Evolutionary conservation across 2,888 invertebrate genomes (phyloP), one percentile per base, ranked within the genome.

Genomic region (Phymatocera aterrima): DNA sequence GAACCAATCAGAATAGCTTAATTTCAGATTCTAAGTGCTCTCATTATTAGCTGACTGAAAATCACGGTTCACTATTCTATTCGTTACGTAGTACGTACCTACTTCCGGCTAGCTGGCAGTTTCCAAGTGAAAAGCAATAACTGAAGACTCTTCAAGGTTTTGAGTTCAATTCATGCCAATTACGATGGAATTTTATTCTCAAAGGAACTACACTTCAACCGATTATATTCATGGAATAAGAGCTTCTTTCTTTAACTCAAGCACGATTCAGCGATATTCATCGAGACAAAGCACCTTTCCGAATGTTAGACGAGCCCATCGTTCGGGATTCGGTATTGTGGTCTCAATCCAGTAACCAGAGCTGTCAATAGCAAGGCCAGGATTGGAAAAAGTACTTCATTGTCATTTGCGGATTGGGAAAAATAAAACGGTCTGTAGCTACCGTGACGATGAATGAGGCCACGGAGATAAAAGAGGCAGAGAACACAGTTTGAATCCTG

Each of bases 311-410:
- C 31, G 28, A 48, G 34, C 34, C 48, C 51, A 51, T 72, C 34
- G 72, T 31, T 51, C 51, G 18, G 21, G 3, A 10, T 37, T 18
- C 40, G 3, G 18, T 72, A 28, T 40, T 75, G 24, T 28, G 21
- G 24, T 75, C 46, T 37, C 40, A 57, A 75, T 57, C 24, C 40
- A 75, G 75, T 37, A 28, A 24, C 31, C 43, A 40, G 24, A 28
- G 57, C 57, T 57, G 57, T 28, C 40, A 40, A 57, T 75, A 75
- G 21, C 75, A 75, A 75, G 75, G 75, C 40, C n/a, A 37, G 18
- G 40, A 15, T 57, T 24, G 37, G 40, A 60, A 75, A 75, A 75
- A 75, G 57, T 21, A 37, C 60, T 37, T 54, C 60, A 75, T 75
- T 75, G 75, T 48, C 72, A 72, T 72, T 18, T 51, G 51, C n/a